These are phyloP conservation scores for Chaenocephalus aceratus DNA, from an alignment of 2,113 vertebrate species.

Conservation along the genomic window DNA sequence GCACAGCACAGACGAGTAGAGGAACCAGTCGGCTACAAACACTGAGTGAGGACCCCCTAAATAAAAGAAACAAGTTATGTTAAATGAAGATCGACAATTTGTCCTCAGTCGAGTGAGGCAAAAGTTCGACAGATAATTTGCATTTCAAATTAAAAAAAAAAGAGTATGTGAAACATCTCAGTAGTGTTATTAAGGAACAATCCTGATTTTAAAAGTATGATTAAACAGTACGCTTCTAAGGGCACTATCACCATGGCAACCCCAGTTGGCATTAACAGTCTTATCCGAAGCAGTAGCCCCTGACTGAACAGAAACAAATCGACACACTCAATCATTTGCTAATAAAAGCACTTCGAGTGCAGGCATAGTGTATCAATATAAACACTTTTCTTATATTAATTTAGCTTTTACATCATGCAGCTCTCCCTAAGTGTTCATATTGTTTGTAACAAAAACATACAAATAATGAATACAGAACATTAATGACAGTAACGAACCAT, in stretches of 20 bases:
- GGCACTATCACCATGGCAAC: conserved; percentile 49
- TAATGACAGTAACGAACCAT: conserved; percentile 84
- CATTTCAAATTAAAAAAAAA: too few relatives aligned
- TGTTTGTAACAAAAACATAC: background rate
- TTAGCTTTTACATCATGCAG: background rate
- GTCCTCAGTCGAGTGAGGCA: background rate
- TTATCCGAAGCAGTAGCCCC: conserved; percentile 13
- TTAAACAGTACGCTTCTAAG: conserved; percentile 6
- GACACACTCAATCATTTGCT: background rate
- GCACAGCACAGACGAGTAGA: conserved; percentile 88
- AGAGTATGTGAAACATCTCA: conserved; percentile 1
- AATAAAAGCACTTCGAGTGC: background rate
- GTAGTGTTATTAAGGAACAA: conserved; percentile 4
- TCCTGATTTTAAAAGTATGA: conserved; percentile 23
- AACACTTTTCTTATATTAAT: background rate
- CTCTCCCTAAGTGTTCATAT: background rate
- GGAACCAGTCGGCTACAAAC: conserved; percentile 89
- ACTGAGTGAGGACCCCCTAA: conserved; percentile 94
- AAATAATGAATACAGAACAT: background rate
- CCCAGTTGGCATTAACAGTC: conserved; percentile 14
- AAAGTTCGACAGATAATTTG: background rate
- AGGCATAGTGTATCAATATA: background rate
- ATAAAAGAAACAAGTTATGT: background rate
- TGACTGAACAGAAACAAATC: conserved; percentile 28
- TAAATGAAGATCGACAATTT: background rate